Evolutionary conservation across 64 coral and sea anemone species (phyloP).

Genomic region (Stichodactyla helianthus): DNA sequence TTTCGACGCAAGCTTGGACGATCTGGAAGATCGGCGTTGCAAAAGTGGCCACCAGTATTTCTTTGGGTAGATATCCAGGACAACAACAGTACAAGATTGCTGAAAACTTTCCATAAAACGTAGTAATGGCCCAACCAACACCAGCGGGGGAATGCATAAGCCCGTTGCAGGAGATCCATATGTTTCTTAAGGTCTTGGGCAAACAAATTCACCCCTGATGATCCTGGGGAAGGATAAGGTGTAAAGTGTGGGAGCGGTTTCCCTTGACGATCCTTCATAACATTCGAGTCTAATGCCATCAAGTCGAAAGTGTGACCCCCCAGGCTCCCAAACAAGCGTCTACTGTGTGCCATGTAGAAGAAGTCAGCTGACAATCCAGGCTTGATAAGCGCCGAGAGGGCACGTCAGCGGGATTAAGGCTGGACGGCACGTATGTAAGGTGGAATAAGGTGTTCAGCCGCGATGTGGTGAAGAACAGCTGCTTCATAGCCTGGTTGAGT

Average conservation of each 20-base stretch:
- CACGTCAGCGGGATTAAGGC: background rate
- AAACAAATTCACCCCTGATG: background rate
- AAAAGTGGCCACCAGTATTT: conserved; percentile 30
- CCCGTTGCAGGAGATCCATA: too few species aligned
- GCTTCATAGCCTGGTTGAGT: conserved; percentile 6
- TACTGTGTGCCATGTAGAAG: too few species aligned
- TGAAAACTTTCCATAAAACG: background rate
- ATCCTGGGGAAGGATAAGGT: conserved; percentile 19
- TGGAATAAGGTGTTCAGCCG: conserved; percentile 18
- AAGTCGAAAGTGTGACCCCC: background rate
- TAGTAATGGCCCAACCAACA: background rate
- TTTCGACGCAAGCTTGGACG: background rate
- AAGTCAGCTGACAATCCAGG: too few species aligned
- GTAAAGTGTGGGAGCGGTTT: conserved; percentile 18
- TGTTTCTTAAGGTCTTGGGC: too few species aligned
- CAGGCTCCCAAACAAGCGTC: too few species aligned
- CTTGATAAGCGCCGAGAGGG: background rate
- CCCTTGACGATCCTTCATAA: conserved; percentile 2
- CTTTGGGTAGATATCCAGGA: conserved; percentile 10
- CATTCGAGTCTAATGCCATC: conserved; percentile 9
- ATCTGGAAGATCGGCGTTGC: background rate
- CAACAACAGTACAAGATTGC: background rate
- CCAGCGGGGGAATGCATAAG: background rate
- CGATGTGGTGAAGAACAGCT: background rate
- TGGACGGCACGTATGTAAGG: background rate